Conservation (phyloP, 2,113 vertebrate genomes). For the Dascyllus trimaculatus region DNA sequence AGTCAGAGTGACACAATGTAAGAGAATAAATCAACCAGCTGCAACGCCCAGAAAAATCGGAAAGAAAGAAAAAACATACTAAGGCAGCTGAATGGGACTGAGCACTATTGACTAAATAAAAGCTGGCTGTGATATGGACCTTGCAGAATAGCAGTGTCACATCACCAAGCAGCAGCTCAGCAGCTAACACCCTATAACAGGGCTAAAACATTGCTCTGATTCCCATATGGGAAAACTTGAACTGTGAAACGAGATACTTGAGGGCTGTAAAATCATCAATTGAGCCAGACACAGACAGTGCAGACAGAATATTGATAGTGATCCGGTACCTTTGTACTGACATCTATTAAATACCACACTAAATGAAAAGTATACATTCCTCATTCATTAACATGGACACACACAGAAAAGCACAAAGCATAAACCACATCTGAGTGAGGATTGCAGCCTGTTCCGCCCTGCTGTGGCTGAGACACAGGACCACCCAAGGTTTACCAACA, state of each 20-base stretch:
- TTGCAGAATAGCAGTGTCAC: slow-evolving; percentile 56
- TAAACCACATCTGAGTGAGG: slow-evolving; percentile 41
- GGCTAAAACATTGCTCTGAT: slow-evolving; percentile 48
- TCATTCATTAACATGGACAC: not conserved
- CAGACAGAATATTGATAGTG: slow-evolving; percentile 29
- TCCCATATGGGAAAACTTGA: slow-evolving; percentile 56
- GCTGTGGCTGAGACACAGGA: slow-evolving; percentile 49
- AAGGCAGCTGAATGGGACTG: slow-evolving; percentile 36
- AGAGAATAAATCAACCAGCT: slow-evolving; percentile 20
- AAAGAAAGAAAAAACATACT: not conserved
- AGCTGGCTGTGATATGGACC: slow-evolving; percentile 29
- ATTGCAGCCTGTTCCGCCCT: slow-evolving; percentile 43
- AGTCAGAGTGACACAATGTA: slow-evolving; percentile 42
- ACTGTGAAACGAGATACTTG: slow-evolving; percentile 55
- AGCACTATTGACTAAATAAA: slow-evolving; percentile 45
- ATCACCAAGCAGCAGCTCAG: slow-evolving; percentile 57
- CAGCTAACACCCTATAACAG: slow-evolving; percentile 50
- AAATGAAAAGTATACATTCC: slow-evolving; percentile 15
- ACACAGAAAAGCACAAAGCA: not conserved
- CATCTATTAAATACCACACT: not conserved
- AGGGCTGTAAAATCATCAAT: slow-evolving; percentile 40
- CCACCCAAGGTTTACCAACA: slow-evolving; percentile 60
- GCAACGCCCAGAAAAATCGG: slow-evolving; percentile 14
- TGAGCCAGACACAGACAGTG: slow-evolving; percentile 8
- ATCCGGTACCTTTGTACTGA: not conserved